Conservation (phyloP, 2,888 invertebrate genomes). For the Gymnosoma rotundatum region DNA sequence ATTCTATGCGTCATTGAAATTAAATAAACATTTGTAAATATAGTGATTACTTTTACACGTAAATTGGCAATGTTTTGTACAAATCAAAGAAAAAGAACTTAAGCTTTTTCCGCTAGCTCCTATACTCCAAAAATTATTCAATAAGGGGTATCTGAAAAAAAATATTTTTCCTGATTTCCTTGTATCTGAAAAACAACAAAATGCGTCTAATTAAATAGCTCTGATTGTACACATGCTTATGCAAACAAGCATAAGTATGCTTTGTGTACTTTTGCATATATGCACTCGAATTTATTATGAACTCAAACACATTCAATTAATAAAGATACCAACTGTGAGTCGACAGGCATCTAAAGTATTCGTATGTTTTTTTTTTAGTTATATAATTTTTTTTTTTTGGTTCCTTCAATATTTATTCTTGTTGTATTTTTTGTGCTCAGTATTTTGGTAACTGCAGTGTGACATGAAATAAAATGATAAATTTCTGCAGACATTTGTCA, state of each 20-base stretch:
- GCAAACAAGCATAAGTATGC: conserved; percentile 33
- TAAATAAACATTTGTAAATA: no score
- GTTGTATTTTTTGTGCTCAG: conserved; percentile 20
- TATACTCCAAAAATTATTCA: no score
- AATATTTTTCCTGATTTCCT: no score
- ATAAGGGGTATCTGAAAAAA: no score
- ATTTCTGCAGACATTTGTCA: conserved; percentile 68
- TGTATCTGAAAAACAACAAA: no score
- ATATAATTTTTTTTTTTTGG: no score
- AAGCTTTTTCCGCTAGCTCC: no score
- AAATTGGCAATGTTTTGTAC: no score
- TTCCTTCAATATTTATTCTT: not conserved
- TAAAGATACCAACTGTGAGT: conserved; percentile 71
- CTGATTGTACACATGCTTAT: conserved; percentile 24
- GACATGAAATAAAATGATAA: conserved; percentile 69
- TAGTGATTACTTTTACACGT: no score
- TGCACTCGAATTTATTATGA: conserved; percentile 56
- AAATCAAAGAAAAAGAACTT: no score
- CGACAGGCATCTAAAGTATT: conserved; percentile 64
- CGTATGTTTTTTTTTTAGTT: conserved; percentile 3
- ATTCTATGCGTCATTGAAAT: no score
- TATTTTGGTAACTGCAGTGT: conserved; percentile 65
- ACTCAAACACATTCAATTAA: conserved; percentile 68
- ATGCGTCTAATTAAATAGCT: conserved; percentile 1
- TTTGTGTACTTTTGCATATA: conserved; percentile 24